These are phyloP conservation scores for Henricia sp. DNA, from an alignment of 53 echinoderm and acorn worm genomes.

Conservation along the genomic window DNA sequence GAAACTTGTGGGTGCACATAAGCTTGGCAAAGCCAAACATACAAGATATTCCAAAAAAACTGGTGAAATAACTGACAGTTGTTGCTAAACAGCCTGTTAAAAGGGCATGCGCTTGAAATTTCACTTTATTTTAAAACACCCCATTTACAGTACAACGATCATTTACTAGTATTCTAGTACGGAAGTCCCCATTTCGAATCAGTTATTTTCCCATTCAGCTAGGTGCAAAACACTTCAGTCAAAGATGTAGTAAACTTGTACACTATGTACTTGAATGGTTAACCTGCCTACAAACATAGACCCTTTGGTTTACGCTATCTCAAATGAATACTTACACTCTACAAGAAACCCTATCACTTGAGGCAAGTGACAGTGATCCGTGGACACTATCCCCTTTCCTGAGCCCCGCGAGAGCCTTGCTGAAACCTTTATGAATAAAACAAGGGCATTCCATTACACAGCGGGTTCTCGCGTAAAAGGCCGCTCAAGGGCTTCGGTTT, in stretches of 20 bases:
- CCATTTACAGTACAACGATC: too few relatives aligned
- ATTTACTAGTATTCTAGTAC: too few relatives aligned
- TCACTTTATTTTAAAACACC: too few relatives aligned
- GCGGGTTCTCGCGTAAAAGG: not conserved
- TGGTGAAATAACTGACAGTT: too few relatives aligned
- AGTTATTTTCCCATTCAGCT: too few relatives aligned
- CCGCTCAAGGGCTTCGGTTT: not conserved
- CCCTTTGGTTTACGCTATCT: slow-evolving; percentile 19
- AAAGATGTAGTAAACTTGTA: too few relatives aligned
- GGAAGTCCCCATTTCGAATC: too few relatives aligned
- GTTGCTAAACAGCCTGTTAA: too few relatives aligned
- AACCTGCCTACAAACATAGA: not conserved
- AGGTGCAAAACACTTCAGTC: not conserved
- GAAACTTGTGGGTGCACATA: too few relatives aligned
- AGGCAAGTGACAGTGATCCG: slow-evolving; percentile 19
- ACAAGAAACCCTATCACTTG: slow-evolving; percentile 37
- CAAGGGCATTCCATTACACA: slow-evolving; percentile 20
- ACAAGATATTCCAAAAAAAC: too few relatives aligned
- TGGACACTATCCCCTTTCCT: slow-evolving; percentile 5
- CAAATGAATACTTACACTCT: slow-evolving; percentile 29
- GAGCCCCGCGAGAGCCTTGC: slow-evolving; percentile 2
- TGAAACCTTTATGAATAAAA: slow-evolving; percentile 39
- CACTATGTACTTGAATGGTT: slow-evolving; percentile 13
- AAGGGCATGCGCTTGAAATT: too few relatives aligned
- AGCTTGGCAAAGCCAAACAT: too few relatives aligned